Conservation (phyloP, 2,113 vertebrate genomes). For the Urocitellus parryii region DNA sequence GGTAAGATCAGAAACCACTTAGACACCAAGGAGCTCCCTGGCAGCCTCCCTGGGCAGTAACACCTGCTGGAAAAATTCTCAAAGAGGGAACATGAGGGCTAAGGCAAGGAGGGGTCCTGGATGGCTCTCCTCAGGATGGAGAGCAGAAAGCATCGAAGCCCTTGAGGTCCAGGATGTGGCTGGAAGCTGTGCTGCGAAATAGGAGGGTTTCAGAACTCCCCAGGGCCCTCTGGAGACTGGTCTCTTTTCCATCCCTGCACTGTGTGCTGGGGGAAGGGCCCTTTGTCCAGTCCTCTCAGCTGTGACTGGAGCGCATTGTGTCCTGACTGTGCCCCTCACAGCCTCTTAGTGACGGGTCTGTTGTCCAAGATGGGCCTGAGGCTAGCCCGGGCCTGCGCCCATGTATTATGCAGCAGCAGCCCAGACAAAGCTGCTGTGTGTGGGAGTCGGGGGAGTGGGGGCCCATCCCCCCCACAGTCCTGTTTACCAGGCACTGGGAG, state of each 20-base stretch:
- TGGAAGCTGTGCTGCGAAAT: not conserved
- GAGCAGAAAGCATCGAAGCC: not conserved
- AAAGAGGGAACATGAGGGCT: not conserved
- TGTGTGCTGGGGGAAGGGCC: not conserved
- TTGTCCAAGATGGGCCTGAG: constrained; percentile 79
- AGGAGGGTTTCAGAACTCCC: not conserved
- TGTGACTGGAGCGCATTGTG: constrained; percentile 78
- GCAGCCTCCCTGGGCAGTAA: not conserved
- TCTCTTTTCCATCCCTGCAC: not conserved
- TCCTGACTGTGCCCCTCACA: constrained; percentile 60
- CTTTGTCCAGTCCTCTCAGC: constrained; percentile 42
- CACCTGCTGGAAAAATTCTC: not conserved
- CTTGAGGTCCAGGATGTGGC: not conserved
- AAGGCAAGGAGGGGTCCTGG: not conserved
- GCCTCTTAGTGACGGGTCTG: constrained; percentile 76
- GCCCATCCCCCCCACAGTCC: constrained; percentile 1
- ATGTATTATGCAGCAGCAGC: constrained; percentile 74
- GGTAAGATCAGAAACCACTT: not conserved
- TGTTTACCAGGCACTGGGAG: constrained; percentile 77
- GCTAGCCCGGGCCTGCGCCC: constrained; percentile 75
- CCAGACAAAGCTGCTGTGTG: constrained; percentile 80
- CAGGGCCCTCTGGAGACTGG: not conserved
- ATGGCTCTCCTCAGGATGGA: not conserved
- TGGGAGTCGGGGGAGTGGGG: constrained; percentile 22
- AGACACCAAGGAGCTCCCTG: not conserved